Conservation (phyloP, 2,888 invertebrate genomes). For the Lobophora halterata region DNA sequence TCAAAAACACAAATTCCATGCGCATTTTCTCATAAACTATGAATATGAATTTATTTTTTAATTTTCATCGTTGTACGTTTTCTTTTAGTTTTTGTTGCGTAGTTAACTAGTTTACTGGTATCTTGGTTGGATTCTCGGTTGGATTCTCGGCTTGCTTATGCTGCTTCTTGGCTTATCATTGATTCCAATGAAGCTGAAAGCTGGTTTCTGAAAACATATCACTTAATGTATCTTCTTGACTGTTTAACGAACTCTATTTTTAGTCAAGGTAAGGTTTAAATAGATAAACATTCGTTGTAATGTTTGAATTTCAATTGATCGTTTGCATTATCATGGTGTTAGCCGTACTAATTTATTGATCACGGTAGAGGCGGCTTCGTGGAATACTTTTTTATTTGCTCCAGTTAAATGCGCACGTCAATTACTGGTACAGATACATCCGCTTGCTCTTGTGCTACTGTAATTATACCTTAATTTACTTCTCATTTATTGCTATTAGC, state of each 20-base stretch:
- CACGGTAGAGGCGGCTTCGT: slow-evolving; percentile 26
- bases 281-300: slow-evolving; percentile 13
- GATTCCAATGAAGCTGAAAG: slow-evolving; percentile 49
- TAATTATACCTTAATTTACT: slow-evolving; percentile 30
- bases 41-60: too few relatives aligned
- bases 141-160: too few relatives aligned
- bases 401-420: slow-evolving; percentile 35
- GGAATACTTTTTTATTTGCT: slow-evolving; percentile 41
- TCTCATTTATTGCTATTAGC: slow-evolving; percentile 25
- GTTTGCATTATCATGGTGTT: slow-evolving; percentile 25
- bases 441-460: slow-evolving; percentile 34
- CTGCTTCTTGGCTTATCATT: slow-evolving; percentile 39
- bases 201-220: slow-evolving; percentile 39
- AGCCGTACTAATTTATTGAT: slow-evolving; percentile 30
- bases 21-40: not conserved
- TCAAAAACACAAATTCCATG: not conserved
- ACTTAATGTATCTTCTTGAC: not conserved
- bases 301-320: slow-evolving; percentile 13
- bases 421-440: slow-evolving; percentile 35
- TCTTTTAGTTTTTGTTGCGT: slow-evolving; percentile 21
- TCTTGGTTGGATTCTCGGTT: slow-evolving; percentile 41
- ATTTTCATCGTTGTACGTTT: too few relatives aligned
- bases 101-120: slow-evolving; percentile 33
- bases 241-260: not conserved
- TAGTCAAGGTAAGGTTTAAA: slow-evolving; percentile 13